phyloP scores from a whole-genome alignment of 2,888 invertebrate species.

The Acrobasis repandana region DNA sequence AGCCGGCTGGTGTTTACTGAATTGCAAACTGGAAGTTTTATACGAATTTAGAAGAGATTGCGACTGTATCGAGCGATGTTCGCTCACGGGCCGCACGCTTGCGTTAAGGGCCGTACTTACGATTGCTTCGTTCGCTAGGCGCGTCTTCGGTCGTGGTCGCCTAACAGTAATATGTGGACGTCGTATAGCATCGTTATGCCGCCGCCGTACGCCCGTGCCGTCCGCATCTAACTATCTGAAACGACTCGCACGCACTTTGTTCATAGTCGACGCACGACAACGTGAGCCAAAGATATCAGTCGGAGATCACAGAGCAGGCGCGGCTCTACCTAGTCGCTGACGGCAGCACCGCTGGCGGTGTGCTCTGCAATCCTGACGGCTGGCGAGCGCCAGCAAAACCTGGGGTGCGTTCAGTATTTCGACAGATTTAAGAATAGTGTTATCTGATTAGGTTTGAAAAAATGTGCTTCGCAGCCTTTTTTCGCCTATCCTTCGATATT shows the following conservation, averaged over 20 bases:
- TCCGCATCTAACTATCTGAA: conserved; percentile 72
- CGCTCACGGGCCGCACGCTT: conserved; percentile 32
- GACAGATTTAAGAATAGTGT: neutral
- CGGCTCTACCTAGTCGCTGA: neutral
- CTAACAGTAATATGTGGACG: conserved; percentile 57
- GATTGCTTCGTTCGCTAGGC: conserved; percentile 50
- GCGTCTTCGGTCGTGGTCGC: conserved; percentile 58
- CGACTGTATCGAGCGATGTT: conserved; percentile 27
- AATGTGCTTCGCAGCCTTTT: neutral
- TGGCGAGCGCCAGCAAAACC: neutral
- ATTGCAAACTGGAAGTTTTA: conserved; percentile 2
- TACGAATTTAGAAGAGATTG: conserved; percentile 24
- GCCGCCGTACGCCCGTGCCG: conserved; percentile 55
- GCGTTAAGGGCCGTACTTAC: conserved; percentile 62
- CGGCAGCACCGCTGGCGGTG: conserved; percentile 8
- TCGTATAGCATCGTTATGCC: conserved; percentile 58
- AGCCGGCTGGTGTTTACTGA: conserved; percentile 5
- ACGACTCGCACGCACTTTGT: conserved; percentile 71
- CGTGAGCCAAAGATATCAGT: conserved; percentile 38
- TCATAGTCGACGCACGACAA: conserved; percentile 56
- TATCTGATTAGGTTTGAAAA: neutral
- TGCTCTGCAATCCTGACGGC: conserved; percentile 27
- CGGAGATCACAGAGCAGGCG: conserved; percentile 32
- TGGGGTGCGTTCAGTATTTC: conserved; percentile 20
- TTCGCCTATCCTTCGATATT: neutral